These are phyloP conservation scores for Phortica okadai DNA, from an alignment of 2,888 invertebrate species.

Conservation along the genomic window DNA sequence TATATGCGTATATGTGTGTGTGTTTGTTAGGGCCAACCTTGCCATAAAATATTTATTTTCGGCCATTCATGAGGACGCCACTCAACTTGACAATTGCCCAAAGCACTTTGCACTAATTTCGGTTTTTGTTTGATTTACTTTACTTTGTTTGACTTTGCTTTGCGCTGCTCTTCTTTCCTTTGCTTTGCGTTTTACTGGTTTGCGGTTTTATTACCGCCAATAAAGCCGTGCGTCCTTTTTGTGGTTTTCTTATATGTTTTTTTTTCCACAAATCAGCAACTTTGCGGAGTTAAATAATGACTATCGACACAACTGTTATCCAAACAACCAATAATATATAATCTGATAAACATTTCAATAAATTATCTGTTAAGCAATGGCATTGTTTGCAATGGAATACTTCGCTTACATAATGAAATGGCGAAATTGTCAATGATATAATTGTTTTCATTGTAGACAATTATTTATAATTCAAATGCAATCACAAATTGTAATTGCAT, in stretches of 20 bases:
- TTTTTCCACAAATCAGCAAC: background rate
- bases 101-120: conserved; percentile 1
- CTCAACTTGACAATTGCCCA: background rate
- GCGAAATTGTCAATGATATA: background rate
- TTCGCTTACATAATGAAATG: background rate
- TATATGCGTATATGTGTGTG: background rate
- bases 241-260: background rate
- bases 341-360: background rate
- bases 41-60: background rate
- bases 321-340: background rate
- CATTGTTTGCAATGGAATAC: background rate
- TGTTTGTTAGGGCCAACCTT: background rate
- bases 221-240: conserved; percentile 6
- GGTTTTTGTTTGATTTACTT: background rate
- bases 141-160: background rate
- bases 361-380: background rate
- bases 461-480: background rate
- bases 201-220: background rate
- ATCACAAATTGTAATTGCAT: background rate
- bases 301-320: background rate
- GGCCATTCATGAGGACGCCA: background rate
- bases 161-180: background rate
- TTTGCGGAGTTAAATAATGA: background rate
- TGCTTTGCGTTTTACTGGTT: background rate
- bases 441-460: background rate